These are phyloP conservation scores for Aspidiotus rigidus DNA, from an alignment of 2,888 invertebrate species.

Conservation along the genomic window DNA sequence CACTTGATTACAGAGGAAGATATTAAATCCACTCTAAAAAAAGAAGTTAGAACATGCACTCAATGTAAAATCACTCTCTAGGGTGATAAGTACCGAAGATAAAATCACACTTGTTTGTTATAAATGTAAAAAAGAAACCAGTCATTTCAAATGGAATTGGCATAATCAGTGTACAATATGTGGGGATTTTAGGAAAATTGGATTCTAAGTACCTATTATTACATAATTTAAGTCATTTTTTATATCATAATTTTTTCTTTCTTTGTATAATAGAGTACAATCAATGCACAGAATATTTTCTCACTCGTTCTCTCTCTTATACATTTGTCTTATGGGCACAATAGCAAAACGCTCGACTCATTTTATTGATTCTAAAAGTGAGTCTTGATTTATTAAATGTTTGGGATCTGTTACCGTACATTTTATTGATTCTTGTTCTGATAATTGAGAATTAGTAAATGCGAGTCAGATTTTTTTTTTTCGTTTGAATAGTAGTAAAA, in stretches of 20 bases:
- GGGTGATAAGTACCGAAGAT: conserved; percentile 3
- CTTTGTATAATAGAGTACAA: too few species aligned
- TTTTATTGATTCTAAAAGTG: too few species aligned
- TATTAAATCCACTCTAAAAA: conserved; percentile 1
- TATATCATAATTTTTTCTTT: neutral
- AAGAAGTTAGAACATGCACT: conserved; percentile 8
- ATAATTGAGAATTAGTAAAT: too few species aligned
- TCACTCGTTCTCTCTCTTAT: too few species aligned
- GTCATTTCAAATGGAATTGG: neutral
- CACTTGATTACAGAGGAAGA: conserved; percentile 3
- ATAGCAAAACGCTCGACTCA: too few species aligned
- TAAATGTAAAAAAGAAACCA: conserved; percentile 1
- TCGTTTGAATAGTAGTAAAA: too few species aligned
- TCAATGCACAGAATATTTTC: too few species aligned
- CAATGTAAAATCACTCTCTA: conserved; percentile 1
- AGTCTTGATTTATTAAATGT: too few species aligned
- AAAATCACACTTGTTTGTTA: conserved; percentile 9
- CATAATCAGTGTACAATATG: conserved; percentile 9
- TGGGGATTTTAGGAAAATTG: conserved; percentile 1
- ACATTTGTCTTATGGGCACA: too few species aligned
- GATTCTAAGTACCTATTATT: too few species aligned
- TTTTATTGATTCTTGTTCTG: neutral
- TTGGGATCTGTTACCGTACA: neutral
- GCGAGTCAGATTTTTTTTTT: too few species aligned
- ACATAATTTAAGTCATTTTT: too few species aligned